A percentile compares a stretch with the other conserved stretches of the same genome.
phyloP scores from a whole-genome alignment of 2,113 vertebrate species.

The Toxostoma redivivum region DNA sequence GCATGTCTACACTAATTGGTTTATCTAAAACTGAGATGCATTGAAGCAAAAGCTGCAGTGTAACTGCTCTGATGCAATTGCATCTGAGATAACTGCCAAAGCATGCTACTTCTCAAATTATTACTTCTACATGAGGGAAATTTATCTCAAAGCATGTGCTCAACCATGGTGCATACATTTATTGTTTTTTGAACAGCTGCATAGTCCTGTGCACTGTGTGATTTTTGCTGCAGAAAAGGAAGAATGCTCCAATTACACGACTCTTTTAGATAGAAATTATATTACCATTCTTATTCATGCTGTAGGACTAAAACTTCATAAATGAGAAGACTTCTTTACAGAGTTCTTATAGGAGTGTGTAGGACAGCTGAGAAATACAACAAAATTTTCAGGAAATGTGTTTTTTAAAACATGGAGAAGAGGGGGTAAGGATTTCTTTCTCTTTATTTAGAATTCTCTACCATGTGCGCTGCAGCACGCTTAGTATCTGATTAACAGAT shows the following conservation, averaged over 20 bases:
- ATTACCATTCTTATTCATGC: not conserved
- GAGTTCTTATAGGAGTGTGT: not conserved
- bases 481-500: not conserved
- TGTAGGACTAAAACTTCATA: not conserved
- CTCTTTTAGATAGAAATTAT: not conserved
- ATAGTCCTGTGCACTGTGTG: not conserved
- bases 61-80: slow-evolving; percentile 48
- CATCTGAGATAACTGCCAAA: slow-evolving; percentile 32
- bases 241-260: not conserved
- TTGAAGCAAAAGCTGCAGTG: slow-evolving; percentile 39
- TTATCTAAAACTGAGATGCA: slow-evolving; percentile 30
- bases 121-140: slow-evolving; percentile 44
- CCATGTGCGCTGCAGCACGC: not conserved
- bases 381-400: not conserved
- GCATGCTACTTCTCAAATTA: slow-evolving; percentile 21
- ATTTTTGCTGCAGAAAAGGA: not conserved
- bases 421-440: not conserved
- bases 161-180: not conserved
- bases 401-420: not conserved
- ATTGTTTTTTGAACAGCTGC: not conserved
- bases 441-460: not conserved
- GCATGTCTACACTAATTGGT: slow-evolving; percentile 23
- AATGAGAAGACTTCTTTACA: not conserved
- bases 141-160: not conserved
- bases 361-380: not conserved